Base-by-base conservation (phyloP, 2,888 invertebrate species). In the Dolomedes plantarius region DNA sequence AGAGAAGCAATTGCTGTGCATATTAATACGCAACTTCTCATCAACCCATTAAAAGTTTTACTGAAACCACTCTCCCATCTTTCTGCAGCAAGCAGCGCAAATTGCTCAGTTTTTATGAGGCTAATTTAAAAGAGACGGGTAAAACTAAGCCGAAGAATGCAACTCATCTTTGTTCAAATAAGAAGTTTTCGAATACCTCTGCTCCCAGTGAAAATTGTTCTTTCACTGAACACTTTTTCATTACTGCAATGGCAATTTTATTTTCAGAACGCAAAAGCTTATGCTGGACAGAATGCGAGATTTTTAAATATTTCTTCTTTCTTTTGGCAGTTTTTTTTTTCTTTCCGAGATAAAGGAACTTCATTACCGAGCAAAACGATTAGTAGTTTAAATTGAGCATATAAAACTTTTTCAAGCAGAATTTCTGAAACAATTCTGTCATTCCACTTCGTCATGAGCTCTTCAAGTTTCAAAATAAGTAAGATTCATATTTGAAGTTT, bases 81-180 rank as follows among this genome's bases (percentile, higher is more conserved):
- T 46, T 46, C 16, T 13, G 36, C 16, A 1, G 41, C 6, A n/a
- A n/a, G n/a, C n/a, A n/a, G 16, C 41, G 41, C 16, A 46, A 46
- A 46, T 46, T 46, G 16, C 16, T 46, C 41, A 46, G 41, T 46
- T 46, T 46, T 46, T 46, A 46, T 46, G 41, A 46, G 41, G 41
- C 41, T 46, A 46, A 46, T 46, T 46, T 46, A 46, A 46, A 46
- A 46, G 41, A 46, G 13, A 46, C 41, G 16, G 13, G 16, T 16
- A 46, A 46, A 46, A 5, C 41, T 46, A 46, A 46, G 9, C 9
- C 9, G 16, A 46, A 16, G 41, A 46, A 46, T 46, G 9, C 41
- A 46, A 46, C 41, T 46, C 41, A 46, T 46, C 41, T 46, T 46
- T 5, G 41, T 46, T 46, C 41, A 46, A 46, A 46, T 46, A 46